Percentiles rank a stretch among this genome's conserved stretches.
Evolutionary conservation across 2,888 invertebrate species (phyloP).

Genomic region (Drosophila borborema): DNA sequence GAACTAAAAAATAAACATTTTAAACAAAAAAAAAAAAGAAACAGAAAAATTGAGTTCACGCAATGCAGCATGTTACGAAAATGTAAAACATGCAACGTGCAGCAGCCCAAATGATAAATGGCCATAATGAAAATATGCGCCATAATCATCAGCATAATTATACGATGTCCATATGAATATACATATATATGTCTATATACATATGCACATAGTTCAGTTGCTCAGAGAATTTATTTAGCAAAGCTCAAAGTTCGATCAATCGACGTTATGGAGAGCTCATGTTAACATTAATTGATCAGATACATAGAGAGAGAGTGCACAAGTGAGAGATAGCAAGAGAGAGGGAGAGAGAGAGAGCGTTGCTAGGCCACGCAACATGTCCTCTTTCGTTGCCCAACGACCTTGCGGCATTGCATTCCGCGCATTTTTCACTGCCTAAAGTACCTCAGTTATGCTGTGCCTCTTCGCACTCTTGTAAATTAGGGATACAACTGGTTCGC

Average conservation of each 20-base stretch:
- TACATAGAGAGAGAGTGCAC: constrained; percentile 29
- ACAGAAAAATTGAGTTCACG: constrained; percentile 46
- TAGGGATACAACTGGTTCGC: constrained; percentile 62
- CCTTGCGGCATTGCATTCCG: constrained; percentile 79
- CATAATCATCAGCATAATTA: constrained; percentile 63
- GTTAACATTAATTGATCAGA: constrained; percentile 76
- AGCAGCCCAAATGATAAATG: constrained; percentile 63
- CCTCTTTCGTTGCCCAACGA: constrained; percentile 56
- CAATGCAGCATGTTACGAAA: constrained; percentile 63
- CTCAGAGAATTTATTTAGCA: constrained; percentile 29
- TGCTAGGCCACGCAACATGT: constrained; percentile 28
- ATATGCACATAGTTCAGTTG: constrained; percentile 16
- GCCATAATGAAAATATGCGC: constrained; percentile 52
- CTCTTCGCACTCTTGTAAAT: constrained; percentile 77
- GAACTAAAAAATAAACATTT: constrained; percentile 24
- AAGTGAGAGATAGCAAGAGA: constrained; percentile 3
- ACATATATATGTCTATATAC: not conserved
- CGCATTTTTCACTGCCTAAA: constrained; percentile 80
- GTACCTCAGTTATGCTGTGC: constrained; percentile 63
- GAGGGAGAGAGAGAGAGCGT: constrained; percentile 4
- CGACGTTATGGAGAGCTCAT: constrained; percentile 49
- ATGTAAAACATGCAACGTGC: constrained; percentile 67
- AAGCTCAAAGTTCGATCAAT: constrained; percentile 53
- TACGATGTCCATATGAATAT: constrained; percentile 7
- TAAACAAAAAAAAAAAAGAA: not conserved